Conservation (phyloP, 2,888 invertebrate genomes). For the Venusia cambrica region DNA sequence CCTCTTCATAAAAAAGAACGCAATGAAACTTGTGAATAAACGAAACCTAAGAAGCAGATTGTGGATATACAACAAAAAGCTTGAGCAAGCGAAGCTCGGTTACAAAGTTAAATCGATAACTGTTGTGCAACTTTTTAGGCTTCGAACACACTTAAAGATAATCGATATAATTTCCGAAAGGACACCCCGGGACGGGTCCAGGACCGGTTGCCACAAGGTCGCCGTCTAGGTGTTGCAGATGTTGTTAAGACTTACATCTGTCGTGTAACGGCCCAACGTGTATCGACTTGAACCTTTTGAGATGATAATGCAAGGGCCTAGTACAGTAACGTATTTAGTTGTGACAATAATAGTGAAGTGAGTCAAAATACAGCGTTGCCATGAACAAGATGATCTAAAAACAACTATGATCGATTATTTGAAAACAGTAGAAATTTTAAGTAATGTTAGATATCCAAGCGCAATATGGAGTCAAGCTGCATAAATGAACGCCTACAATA, state of each 20-base stretch:
- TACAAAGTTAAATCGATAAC: slow-evolving; percentile 18
- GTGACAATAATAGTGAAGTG: neutral
- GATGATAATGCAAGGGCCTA: slow-evolving; percentile 2
- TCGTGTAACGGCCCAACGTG: slow-evolving; percentile 27
- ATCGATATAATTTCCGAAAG: slow-evolving; percentile 22
- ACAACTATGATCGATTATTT: no score
- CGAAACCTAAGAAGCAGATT: neutral
- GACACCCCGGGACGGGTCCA: slow-evolving; percentile 29
- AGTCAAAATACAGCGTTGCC: no score
- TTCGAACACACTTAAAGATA: slow-evolving; percentile 13
- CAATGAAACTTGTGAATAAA: no score
- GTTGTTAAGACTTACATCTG: slow-evolving; percentile 30
- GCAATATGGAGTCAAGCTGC: no score
- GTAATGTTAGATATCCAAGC: no score
- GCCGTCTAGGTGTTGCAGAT: slow-evolving; percentile 34
- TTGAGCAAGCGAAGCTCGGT: slow-evolving; percentile 10
- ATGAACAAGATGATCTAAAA: no score
- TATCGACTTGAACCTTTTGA: slow-evolving; percentile 20
- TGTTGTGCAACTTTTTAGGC: slow-evolving; percentile 10
- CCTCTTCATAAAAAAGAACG: no score
- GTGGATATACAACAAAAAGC: slow-evolving; percentile 2
- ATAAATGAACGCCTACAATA: slow-evolving; percentile 2
- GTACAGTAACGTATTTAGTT: slow-evolving; percentile 1
- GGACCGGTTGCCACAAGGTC: slow-evolving; percentile 37
- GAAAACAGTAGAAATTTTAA: no score